Percentiles rank a stretch among this genome's conserved stretches.
These are phyloP conservation scores for Oscheius myriophilus DNA, from an alignment of 2,888 invertebrate genomes.

Conservation along the genomic window DNA sequence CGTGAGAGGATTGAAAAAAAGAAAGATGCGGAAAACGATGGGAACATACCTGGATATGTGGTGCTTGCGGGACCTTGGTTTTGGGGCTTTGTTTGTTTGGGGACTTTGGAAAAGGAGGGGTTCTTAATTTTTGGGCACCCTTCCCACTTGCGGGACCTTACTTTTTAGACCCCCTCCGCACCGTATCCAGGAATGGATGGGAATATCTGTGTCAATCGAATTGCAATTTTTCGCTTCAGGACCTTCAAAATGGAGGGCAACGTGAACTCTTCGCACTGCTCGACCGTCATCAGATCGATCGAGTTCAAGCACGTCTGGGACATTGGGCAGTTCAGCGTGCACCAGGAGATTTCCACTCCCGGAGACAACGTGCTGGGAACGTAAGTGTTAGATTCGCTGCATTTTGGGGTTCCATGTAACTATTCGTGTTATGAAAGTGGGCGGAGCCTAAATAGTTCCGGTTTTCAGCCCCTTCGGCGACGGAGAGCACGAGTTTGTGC, in stretches of 20 bases:
- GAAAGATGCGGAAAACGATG: too few relatives aligned
- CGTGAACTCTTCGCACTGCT: constrained; percentile 5
- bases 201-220: too few relatives aligned
- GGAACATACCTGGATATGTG: too few relatives aligned
- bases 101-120: too few relatives aligned
- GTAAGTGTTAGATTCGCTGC: constrained; percentile 39
- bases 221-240: not conserved
- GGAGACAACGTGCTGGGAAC: constrained; percentile 41
- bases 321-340: constrained; percentile 47
- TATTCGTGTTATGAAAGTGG: too few relatives aligned
- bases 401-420: too few relatives aligned
- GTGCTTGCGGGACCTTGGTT: too few relatives aligned
- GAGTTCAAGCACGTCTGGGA: constrained; percentile 37
- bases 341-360: constrained; percentile 39
- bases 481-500: constrained; percentile 45
- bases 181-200: too few relatives aligned
- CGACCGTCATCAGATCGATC: constrained; percentile 1
- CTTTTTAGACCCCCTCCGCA: too few relatives aligned
- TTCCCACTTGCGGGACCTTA: not conserved
- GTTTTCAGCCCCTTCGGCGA: constrained; percentile 49
- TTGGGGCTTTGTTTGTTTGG: too few relatives aligned
- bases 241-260: not conserved
- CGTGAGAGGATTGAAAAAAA: too few relatives aligned
- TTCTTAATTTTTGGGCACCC: not conserved
- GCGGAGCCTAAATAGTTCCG: too few relatives aligned